These are phyloP conservation scores for Microtus ochrogaster DNA, from an alignment of 2,113 vertebrate genomes.

Conservation along the genomic window DNA sequence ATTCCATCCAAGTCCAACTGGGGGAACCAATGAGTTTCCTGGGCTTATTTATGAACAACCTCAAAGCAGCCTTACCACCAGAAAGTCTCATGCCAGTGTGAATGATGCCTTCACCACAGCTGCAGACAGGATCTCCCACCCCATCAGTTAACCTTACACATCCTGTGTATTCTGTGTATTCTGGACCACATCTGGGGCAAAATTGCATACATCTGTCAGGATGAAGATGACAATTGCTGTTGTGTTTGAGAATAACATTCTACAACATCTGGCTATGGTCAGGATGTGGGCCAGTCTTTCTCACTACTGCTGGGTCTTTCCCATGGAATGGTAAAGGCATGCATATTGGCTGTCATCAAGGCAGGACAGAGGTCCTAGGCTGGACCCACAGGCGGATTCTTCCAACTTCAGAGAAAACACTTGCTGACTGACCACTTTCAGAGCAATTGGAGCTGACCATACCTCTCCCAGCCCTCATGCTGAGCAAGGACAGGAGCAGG, in stretches of 20 bases:
- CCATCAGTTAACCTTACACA: neutral
- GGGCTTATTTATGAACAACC: neutral
- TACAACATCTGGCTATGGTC: neutral
- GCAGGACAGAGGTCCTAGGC: neutral
- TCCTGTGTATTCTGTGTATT: neutral
- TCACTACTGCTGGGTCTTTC: too few relatives aligned
- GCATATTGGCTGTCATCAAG: neutral
- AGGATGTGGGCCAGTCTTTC: neutral
- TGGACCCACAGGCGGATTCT: neutral
- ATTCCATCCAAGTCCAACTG: neutral
- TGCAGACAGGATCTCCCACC: neutral
- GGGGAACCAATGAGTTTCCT: neutral
- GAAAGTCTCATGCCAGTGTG: neutral
- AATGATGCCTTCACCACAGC: neutral
- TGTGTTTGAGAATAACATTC: neutral
- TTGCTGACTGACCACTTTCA: neutral
- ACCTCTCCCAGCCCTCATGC: neutral
- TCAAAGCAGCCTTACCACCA: neutral
- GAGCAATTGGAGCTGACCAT: neutral
- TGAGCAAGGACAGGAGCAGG: fast-evolving
- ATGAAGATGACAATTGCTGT: neutral
- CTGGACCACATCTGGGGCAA: neutral
- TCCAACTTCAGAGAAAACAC: neutral
- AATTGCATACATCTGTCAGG: neutral
- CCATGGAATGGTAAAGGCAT: fast-evolving